Percentiles rank a stretch among this genome's conserved stretches.
Conservation (phyloP, 1,140 invertebrate species). For the Lasaia peninsularis region DNA sequence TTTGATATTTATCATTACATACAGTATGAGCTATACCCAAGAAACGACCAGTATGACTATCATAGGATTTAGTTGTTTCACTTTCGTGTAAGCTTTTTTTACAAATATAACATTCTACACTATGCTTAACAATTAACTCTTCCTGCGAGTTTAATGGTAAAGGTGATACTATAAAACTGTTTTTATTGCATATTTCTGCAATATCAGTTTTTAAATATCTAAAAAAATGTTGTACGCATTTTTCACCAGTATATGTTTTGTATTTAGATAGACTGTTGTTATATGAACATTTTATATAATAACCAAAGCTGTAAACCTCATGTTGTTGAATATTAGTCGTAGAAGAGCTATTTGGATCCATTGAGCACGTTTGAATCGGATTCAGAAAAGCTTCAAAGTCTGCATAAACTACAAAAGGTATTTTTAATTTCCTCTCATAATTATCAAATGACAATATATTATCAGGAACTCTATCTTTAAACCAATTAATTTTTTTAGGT, state of each 20-base stretch:
- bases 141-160: conserved; percentile 4
- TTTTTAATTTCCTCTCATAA: conserved; percentile 32
- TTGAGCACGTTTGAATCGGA: conserved; percentile 29
- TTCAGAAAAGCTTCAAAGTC: conserved; percentile 48
- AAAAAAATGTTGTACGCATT: conserved; percentile 45
- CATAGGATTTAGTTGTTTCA: background rate
- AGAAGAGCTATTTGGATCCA: conserved; percentile 26
- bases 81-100: background rate
- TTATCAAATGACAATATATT: conserved; percentile 41
- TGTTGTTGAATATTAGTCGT: conserved; percentile 43
- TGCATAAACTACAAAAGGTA: conserved; percentile 46
- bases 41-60: conserved; percentile 30
- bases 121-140: background rate
- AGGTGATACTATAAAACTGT: conserved; percentile 39
- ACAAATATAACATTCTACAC: background rate
- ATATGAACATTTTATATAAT: conserved; percentile 53
- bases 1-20: conserved; percentile 22
- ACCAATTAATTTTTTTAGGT: conserved; percentile 19
- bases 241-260: conserved; percentile 33
- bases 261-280: conserved; percentile 46
- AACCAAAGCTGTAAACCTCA: conserved; percentile 47
- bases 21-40: conserved; percentile 20
- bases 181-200: conserved; percentile 29
- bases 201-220: conserved; percentile 32
- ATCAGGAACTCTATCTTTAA: conserved; percentile 19